Conservation (phyloP, 2,888 invertebrate species). For the Pherbina coryleti region DNA sequence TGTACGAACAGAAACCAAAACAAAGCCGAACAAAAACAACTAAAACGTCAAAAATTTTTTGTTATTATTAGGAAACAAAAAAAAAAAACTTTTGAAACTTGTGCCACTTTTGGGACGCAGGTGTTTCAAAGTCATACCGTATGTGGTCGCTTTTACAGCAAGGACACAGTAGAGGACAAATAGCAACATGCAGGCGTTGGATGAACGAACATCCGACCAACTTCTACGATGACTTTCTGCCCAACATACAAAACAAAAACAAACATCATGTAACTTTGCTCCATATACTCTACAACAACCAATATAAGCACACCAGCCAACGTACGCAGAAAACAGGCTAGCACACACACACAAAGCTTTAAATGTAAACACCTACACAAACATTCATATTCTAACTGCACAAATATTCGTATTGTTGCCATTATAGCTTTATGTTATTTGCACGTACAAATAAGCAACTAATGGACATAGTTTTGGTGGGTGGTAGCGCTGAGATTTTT, state of each 20-base stretch:
- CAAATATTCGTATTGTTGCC: neutral
- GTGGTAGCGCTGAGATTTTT: constrained; percentile 16
- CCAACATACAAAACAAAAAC: neutral
- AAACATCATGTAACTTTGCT: neutral
- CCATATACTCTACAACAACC: neutral
- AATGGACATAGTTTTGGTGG: constrained; percentile 27
- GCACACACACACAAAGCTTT: neutral
- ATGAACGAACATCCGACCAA: neutral
- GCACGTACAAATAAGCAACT: constrained; percentile 36
- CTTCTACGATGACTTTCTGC: no score
- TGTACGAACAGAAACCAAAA: neutral
- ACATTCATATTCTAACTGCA: neutral
- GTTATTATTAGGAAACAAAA: no score
- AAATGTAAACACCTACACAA: neutral
- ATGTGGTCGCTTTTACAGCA: neutral
- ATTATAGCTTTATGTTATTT: constrained; percentile 25
- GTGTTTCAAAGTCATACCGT: constrained; percentile 18
- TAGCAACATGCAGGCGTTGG: neutral
- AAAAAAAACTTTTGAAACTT: neutral
- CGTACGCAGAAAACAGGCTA: neutral
- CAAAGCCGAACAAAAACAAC: neutral
- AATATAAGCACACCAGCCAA: neutral
- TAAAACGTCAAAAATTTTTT: neutral
- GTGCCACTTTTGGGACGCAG: constrained; percentile 23
- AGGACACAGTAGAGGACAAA: neutral